A percentile compares a stretch with the other conserved stretches of the same genome.
Evolutionary conservation across 2,888 invertebrate species (phyloP).

Genomic region (Nemotelus nigrinus): DNA sequence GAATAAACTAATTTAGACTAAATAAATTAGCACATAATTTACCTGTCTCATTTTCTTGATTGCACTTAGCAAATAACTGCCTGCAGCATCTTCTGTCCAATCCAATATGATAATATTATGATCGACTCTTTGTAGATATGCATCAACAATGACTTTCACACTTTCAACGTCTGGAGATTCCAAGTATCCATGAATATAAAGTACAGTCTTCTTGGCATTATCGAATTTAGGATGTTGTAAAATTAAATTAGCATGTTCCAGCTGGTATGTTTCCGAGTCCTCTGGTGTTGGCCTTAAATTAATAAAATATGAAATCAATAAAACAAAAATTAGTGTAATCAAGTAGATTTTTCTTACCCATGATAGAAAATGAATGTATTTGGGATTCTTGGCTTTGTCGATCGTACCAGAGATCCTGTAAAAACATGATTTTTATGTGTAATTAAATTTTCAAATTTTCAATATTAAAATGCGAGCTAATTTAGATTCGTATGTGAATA

Average conservation of each 20-base stretch:
- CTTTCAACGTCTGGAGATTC: conserved; percentile 70
- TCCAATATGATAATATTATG: conserved; percentile 61
- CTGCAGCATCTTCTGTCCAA: conserved; percentile 63
- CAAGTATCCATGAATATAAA: conserved; percentile 71
- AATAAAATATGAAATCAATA: background rate
- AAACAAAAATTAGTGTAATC: background rate
- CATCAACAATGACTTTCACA: conserved; percentile 65
- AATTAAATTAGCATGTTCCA: conserved; percentile 14
- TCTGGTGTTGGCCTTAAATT: conserved; percentile 22
- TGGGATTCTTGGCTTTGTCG: background rate
- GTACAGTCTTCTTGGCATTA: conserved; percentile 63
- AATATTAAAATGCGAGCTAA: too few species aligned
- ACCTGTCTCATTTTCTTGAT: conserved; percentile 61
- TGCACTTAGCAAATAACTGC: conserved; percentile 63
- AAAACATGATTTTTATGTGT: background rate
- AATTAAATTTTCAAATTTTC: too few species aligned
- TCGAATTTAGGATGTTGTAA: conserved; percentile 38
- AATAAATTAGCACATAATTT: background rate
- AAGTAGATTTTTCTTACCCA: conserved; percentile 18
- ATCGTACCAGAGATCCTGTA: conserved; percentile 13
- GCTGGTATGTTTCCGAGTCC: conserved; percentile 19
- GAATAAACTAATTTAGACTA: background rate
- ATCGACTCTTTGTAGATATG: conserved; percentile 60
- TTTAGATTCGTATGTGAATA: too few species aligned
- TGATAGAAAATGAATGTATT: conserved; percentile 33